Base-by-base conservation (phyloP, 2,888 invertebrate species). In the Athalia cordata region DNA sequence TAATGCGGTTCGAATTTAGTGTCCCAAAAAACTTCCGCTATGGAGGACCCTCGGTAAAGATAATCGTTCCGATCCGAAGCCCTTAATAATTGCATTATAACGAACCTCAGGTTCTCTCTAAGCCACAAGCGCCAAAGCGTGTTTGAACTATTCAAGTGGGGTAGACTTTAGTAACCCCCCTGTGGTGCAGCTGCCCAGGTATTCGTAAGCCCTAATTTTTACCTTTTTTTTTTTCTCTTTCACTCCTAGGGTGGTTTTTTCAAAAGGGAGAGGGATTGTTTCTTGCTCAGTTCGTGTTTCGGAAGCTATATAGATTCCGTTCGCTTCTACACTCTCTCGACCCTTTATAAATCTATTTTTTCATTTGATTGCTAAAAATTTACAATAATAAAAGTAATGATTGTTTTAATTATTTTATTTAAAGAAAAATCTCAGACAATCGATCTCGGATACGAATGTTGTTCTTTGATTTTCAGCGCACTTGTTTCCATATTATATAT, bases 181-280 rank as follows among this genome's bases (percentile, higher is more conserved):
- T 68, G 81, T 79, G 81, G 80, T 78, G 85, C 87, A 87, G 87
- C 87, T 87, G 87, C 79, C 85, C 82, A 86, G 87, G 85, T 87
- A 87, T 87, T 86, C 85, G 84, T 79, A 70, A 75, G 75, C 75
- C 75, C 75, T 64, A 75, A 75, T 77, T 77, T 77, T 61, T 64
- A 45, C 52, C 57, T 68, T 15, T 66, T 62, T 66, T 62, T 77
- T 81, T 80, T 78, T 75, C 52, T 45, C 43, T 29, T 15, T 75
- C 50, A 5, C 4, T 65, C 49, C 55, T 11, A 67, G 75, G 81
- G 77, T 64, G 67, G 67, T 79, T 68, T 77, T 68, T 29, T 29
- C 72, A 62, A 74, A 77, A 45, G 57, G 79, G 29, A 29, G 29
- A 29, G 75, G 68, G 79, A 77, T 79, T 43, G 64, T 61, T 62